Evolutionary conservation across 2,888 invertebrate genomes (phyloP), one percentile per base, ranked within the genome.

Genomic region (Tridacna gigas): DNA sequence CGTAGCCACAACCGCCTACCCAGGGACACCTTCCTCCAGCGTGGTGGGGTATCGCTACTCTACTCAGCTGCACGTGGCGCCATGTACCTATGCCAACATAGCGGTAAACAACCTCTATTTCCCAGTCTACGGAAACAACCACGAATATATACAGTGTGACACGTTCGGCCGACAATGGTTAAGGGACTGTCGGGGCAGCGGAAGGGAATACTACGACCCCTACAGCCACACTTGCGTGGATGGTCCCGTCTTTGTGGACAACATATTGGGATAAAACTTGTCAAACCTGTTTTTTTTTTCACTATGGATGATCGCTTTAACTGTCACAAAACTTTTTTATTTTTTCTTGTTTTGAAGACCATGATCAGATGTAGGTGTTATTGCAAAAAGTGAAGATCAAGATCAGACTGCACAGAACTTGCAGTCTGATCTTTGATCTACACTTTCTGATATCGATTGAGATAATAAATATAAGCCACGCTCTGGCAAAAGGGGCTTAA

Each of bases 151-250:
- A 74, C 91, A 91, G 74, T 91, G 91, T 74, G 90, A 90, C 65
- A 67, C 88, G 18, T 74, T 69, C 25, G 91, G 91, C 0, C 48
- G 79, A 18, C 75, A 80, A 76, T 90, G 83, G 65, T 65, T 89
- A 15, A 79, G 77, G 77, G 71, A 80, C n/a, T 90, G 90, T 76
- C 61, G 75, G n/a, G 77, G 74, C 22, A 45, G 71, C 20, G 89
- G 74, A 66, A 89, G 61, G 80, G 91, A 88, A 74, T 87, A 60
- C 81, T 90, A 83, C 81, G 93, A 85, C 86, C 91, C 85, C 88
- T 91, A 87, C 91, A 94, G 77, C 90, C 91, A 92, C 92, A 94
- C 75, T 77, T 94, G 86, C 86, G 94, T 88, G 86, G 93, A 84
- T 89, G 94, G 85, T 28, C 93, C 77, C 90, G 93, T 87, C 2